A percentile compares a stretch with the other conserved stretches of the same genome.
Evolutionary conservation across 1,140 invertebrate genomes (phyloP).

Genomic region (Leguminivora glycinivorella): DNA sequence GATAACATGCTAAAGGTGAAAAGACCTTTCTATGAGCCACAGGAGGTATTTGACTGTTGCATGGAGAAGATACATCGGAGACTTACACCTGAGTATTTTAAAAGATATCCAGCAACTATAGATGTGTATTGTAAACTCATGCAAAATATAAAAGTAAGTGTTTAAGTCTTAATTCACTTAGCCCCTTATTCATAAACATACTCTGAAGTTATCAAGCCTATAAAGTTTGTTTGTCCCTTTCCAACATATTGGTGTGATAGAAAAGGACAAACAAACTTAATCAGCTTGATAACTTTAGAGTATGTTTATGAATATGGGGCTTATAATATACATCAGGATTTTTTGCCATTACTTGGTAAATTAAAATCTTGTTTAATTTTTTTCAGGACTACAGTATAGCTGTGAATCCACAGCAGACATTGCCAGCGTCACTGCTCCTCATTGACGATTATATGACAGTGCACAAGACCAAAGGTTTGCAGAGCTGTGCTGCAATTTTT

Average conservation of each 20-base stretch:
- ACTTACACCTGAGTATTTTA: constrained; percentile 52
- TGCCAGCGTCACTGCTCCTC: constrained; percentile 53
- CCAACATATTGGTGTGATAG: too few relatives aligned
- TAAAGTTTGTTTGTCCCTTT: too few relatives aligned
- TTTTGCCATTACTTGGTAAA: neutral
- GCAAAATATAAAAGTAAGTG: constrained; percentile 49
- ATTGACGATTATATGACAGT: constrained; percentile 55
- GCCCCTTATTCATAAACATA: too few relatives aligned
- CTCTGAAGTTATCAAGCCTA: too few relatives aligned
- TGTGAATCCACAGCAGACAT: constrained; percentile 45
- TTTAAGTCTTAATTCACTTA: neutral
- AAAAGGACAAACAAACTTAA: too few relatives aligned
- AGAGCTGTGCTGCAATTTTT: constrained; percentile 49
- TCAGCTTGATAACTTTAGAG: too few relatives aligned
- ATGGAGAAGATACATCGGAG: constrained; percentile 54
- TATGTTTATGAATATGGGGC: too few relatives aligned
- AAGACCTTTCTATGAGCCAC: constrained; percentile 44
- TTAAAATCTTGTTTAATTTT: neutral
- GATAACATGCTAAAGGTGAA: constrained; percentile 41
- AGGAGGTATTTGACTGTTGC: constrained; percentile 56
- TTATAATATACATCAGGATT: neutral
- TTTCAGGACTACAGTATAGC: constrained; percentile 50
- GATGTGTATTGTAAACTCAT: constrained; percentile 55
- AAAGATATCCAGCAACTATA: constrained; percentile 58
- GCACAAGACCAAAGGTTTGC: constrained; percentile 59